Percentiles rank a stretch among this genome's conserved stretches.
phyloP scores from a whole-genome alignment of 2,888 invertebrate species.

The Eupithecia subumbrata region DNA sequence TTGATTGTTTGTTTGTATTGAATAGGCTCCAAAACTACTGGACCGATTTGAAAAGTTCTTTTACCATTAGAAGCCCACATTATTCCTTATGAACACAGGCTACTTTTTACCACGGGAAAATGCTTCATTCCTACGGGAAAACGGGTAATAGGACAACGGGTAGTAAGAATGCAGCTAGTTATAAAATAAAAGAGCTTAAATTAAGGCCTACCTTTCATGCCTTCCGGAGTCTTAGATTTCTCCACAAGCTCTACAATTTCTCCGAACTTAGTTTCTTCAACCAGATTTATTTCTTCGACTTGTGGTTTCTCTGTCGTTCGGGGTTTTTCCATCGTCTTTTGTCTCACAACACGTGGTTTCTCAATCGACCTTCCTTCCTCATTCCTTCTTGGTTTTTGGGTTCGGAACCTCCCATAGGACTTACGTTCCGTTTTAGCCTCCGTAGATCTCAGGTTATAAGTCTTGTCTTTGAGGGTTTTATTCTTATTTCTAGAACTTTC shows the following conservation, averaged over 20 bases:
- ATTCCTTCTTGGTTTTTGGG: conserved; percentile 48
- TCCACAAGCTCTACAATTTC: background rate
- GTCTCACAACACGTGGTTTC: conserved; percentile 10
- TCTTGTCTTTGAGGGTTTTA: conserved; percentile 62
- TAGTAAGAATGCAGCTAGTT: too few species aligned
- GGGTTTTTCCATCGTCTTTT: conserved; percentile 3
- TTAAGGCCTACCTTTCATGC: background rate
- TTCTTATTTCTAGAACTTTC: conserved; percentile 54
- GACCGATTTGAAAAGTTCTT: too few species aligned
- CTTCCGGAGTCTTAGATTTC: background rate
- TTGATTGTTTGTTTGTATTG: too few species aligned
- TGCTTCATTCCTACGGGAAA: too few species aligned
- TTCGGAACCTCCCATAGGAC: conserved; percentile 59
- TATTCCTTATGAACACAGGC: too few species aligned
- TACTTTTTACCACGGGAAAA: too few species aligned
- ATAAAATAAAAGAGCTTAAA: background rate
- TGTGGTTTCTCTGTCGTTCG: background rate
- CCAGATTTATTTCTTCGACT: background rate
- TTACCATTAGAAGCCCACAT: too few species aligned
- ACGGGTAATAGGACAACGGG: too few species aligned
- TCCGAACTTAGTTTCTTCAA: background rate
- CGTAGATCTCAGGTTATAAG: conserved; percentile 70
- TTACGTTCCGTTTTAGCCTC: conserved; percentile 70
- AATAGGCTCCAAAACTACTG: too few species aligned
- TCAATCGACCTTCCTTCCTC: conserved; percentile 5